A percentile compares a stretch with the other conserved stretches of the same genome.
These are phyloP conservation scores for Triplophysa yarkandensis DNA, from an alignment of 2,797 vertebrate species.

Conservation along the genomic window DNA sequence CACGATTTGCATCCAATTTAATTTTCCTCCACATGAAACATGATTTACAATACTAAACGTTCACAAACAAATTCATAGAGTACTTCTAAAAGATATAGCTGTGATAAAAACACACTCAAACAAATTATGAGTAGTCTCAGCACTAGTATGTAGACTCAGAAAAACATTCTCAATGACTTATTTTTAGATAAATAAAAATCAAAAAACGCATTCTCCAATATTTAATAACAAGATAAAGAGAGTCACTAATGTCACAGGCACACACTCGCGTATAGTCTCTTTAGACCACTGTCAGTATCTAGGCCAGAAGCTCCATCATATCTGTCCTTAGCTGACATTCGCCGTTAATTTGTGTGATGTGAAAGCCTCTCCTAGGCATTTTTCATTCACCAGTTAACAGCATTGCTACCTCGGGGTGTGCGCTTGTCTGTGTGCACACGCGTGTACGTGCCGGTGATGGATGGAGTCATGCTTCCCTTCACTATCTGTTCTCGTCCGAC, in stretches of 20 bases:
- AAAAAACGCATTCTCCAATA: background rate
- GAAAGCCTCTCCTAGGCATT: slow-evolving; percentile 50
- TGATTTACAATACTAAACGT: too few species aligned
- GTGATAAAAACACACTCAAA: too few species aligned
- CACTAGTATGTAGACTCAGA: too few species aligned
- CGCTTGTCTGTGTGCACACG: background rate
- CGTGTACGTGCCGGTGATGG: slow-evolving; percentile 32
- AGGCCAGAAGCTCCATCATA: slow-evolving; percentile 47
- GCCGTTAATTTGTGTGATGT: slow-evolving; percentile 47
- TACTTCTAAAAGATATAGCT: too few species aligned
- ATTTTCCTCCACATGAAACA: too few species aligned
- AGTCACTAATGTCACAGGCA: background rate
- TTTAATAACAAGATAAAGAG: background rate
- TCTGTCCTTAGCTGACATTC: slow-evolving; percentile 49
- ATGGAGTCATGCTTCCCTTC: slow-evolving; percentile 45
- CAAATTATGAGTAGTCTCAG: too few species aligned
- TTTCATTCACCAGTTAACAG: slow-evolving; percentile 52
- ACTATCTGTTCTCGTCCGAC: slow-evolving; percentile 15
- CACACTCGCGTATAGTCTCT: slow-evolving; percentile 4
- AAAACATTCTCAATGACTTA: too few species aligned
- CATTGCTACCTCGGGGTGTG: slow-evolving; percentile 18
- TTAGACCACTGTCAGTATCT: slow-evolving; percentile 47
- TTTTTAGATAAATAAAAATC: background rate
- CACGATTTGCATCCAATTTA: too few species aligned
- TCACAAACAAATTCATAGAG: too few species aligned